Evolutionary conservation across 2,113 vertebrate genomes (phyloP).

Genomic region (Opisthocomus hoazin): DNA sequence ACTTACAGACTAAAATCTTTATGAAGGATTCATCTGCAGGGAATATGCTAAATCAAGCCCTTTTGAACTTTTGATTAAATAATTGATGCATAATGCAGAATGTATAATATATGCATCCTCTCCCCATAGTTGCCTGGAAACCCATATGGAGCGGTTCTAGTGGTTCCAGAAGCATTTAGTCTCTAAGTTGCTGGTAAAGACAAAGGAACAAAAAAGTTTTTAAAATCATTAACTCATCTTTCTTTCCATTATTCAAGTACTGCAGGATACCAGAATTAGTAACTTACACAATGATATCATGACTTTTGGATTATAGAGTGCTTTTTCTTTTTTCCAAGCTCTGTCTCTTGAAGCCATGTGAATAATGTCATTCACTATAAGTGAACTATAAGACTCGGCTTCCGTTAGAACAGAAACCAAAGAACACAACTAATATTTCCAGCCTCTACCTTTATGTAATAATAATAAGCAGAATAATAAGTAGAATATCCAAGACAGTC

Average conservation of each 20-base stretch:
- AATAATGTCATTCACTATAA: too few relatives aligned
- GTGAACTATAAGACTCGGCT: neutral
- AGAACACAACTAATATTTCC: neutral
- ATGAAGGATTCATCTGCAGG: constrained; percentile 26
- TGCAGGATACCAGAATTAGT: constrained; percentile 39
- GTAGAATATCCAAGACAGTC: neutral
- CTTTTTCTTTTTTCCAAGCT: neutral
- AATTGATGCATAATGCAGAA: constrained; percentile 60
- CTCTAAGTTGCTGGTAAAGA: constrained; percentile 5
- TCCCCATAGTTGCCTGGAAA: constrained; percentile 56
- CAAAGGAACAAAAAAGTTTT: constrained; percentile 49
- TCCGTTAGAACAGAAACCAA: neutral
- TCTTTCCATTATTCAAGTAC: constrained; percentile 31
- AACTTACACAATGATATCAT: constrained; percentile 21
- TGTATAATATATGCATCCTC: constrained; percentile 40
- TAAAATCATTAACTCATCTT: constrained; percentile 28
- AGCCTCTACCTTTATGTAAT: neutral
- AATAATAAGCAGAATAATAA: neutral
- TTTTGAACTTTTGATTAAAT: constrained; percentile 68
- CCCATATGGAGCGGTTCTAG: constrained; percentile 46
- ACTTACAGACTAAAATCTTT: neutral
- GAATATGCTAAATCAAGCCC: constrained; percentile 60
- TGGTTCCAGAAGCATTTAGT: constrained; percentile 32
- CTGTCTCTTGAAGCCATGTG: neutral
- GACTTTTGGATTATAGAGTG: neutral